Evolutionary conservation across 2,888 invertebrate genomes (phyloP), one percentile per base, ranked within the genome.

Genomic region (Sarcophaga variegata): DNA sequence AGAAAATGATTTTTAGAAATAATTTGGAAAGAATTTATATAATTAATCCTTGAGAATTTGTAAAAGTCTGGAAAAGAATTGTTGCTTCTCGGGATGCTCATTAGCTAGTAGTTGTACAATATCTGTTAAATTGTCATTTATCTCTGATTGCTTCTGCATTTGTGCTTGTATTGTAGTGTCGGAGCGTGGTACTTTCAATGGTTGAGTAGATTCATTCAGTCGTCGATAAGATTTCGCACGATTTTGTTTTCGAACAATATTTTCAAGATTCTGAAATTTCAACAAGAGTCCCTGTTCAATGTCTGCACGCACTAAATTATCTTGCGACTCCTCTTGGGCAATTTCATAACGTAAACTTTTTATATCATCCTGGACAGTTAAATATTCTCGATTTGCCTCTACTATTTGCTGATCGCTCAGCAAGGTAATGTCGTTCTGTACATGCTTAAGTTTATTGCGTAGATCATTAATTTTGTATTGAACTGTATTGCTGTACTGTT

Each of bases 201-300:
- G 85, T 14, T 88, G 90, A 27, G 92, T 90, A 0, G 92, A 92
- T 37, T 94, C 94, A 2, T 94, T 91, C 0, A 95, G 93, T 3
- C 94, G 94, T 0, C 93, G 90, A 79, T 96, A 94, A 89, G 96
- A 94, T 88, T 94, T 95, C 49, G 96, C 95, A 87, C 96, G 95
- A 49, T 96, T 95, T 91, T 97, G 97, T 89, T 95, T 95, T 71
- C 96, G 95, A 1, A 97, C 95, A 25, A 97, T 95, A 69, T 93
- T 94, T 87, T 95, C 95, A 59, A 95, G 90, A 8, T 95, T 93
- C 25, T 91, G 90, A 88, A 93, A 91, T 59, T 93, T 93, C 4
- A 90, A 71, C 25, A 93, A 86, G 72, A 94, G 83, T 60, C 93
- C 92, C 54, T 94, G 92, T 74, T 94, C 93, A 3, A 94, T 94